These are phyloP conservation scores for Pardalotus punctatus DNA, from an alignment of 2,113 vertebrate species.

Conservation along the genomic window DNA sequence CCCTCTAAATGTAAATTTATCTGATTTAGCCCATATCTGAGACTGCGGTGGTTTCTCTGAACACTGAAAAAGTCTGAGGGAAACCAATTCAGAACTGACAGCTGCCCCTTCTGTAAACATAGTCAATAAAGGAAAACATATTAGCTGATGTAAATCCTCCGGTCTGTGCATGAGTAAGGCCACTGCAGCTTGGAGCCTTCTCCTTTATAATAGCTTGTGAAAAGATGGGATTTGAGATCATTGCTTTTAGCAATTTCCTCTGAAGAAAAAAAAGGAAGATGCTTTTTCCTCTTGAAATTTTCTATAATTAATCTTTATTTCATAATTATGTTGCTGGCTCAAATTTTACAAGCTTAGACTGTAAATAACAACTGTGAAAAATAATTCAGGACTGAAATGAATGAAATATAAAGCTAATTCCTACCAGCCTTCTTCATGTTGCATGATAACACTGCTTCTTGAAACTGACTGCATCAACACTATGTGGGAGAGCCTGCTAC, in stretches of 20 bases:
- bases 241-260: constrained; percentile 28
- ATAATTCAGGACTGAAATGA: constrained; percentile 30
- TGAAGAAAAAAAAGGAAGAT: neutral
- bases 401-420: constrained; percentile 20
- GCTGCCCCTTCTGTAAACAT: neutral
- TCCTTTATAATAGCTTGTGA: neutral
- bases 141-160: neutral
- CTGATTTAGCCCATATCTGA: neutral
- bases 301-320: constrained; percentile 56
- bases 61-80: neutral
- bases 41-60: neutral
- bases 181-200: neutral
- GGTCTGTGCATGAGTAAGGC: neutral
- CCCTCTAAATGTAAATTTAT: neutral
- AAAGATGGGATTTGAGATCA: neutral
- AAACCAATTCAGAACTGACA: neutral
- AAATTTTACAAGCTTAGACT: constrained; percentile 43
- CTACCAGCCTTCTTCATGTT: neutral
- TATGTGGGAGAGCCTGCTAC: neutral
- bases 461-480: neutral
- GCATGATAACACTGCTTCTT: neutral
- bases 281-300: constrained; percentile 24
- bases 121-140: neutral
- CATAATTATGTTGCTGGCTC: constrained; percentile 55
- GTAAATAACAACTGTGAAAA: constrained; percentile 52